Conservation (phyloP, 2,113 vertebrate genomes). For the Rostratula benghalensis region DNA sequence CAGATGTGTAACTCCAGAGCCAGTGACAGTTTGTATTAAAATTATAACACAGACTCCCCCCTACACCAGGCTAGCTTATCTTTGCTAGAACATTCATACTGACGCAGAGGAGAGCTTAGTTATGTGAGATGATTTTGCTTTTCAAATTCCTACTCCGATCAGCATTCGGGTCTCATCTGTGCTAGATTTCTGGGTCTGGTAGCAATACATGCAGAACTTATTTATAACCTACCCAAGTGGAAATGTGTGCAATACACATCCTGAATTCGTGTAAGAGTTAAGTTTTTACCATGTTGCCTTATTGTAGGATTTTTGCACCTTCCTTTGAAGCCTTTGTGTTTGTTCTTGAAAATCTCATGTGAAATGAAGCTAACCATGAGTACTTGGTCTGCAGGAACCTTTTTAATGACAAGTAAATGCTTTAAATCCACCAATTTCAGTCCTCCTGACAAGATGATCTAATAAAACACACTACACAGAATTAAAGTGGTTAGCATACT, state of each 20-base stretch:
- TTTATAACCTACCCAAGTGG: neutral
- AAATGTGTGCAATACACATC: neutral
- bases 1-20: neutral
- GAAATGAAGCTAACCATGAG: neutral
- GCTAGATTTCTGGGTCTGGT: neutral
- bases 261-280: neutral
- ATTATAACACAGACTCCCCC: neutral
- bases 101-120: neutral
- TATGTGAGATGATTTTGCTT: neutral
- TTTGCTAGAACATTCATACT: neutral
- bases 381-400: neutral
- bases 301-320: neutral
- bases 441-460: neutral
- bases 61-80: neutral
- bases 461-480: neutral
- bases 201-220: neutral
- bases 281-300: rapidly evolving
- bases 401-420: neutral
- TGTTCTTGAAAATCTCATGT: neutral
- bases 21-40: neutral
- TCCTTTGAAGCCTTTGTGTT: neutral
- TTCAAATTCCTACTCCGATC: neutral
- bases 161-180: neutral
- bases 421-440: neutral
- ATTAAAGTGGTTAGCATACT: neutral